Base-by-base conservation (phyloP, 2,797 vertebrate genomes). In the Fratercula arctica region DNA sequence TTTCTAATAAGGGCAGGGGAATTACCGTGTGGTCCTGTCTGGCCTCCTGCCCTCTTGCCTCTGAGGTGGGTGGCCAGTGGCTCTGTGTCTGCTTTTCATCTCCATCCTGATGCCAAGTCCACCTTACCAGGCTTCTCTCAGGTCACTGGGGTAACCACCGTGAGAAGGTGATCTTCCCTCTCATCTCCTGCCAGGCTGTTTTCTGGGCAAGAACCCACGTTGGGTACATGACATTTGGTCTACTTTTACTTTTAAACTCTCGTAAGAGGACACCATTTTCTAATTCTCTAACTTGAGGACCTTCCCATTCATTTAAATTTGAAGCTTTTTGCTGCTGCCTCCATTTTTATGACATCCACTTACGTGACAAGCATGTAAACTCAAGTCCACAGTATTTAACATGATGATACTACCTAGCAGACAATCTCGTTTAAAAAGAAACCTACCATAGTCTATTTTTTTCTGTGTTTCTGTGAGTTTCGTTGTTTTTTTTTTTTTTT, bases 131-230 rank as follows among this genome's bases (percentile, higher is more conserved):
- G 57, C 83, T 95, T 93, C 70, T 93, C 7, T 85, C 67, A 70
- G 77, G 76, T 97, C 87, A 89, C 80, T 67, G 54, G 76, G 67
- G 53, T 87, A 93, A 95, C 76, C 21, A 12, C 89, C 46, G 78
- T 18, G 5, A 59, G n/a, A 87, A 73, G 46, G 29, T 88, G 51
- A 82, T 84, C 53, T 69, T 74, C 91, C 48, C 56, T 95, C 72
- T 96, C 56, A 93, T 89, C 87, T 89, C 74, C 84, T 94, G 73
- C 59, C 91, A 86, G 85, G 69, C 43, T 69, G n/a, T 35, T 81
- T 90, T 45, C 46, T 79, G 94, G 92, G 96, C 53, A 73, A 90
- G 79, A 69, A 85, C 59, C 21, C 25, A 15, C 6, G 3, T 3
- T 85, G 68, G 45, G 80, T 93, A 67, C 29, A 13, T 86, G 84